These are phyloP conservation scores for Entomyzon cyanotis DNA, from an alignment of 2,113 vertebrate species.

Conservation along the genomic window DNA sequence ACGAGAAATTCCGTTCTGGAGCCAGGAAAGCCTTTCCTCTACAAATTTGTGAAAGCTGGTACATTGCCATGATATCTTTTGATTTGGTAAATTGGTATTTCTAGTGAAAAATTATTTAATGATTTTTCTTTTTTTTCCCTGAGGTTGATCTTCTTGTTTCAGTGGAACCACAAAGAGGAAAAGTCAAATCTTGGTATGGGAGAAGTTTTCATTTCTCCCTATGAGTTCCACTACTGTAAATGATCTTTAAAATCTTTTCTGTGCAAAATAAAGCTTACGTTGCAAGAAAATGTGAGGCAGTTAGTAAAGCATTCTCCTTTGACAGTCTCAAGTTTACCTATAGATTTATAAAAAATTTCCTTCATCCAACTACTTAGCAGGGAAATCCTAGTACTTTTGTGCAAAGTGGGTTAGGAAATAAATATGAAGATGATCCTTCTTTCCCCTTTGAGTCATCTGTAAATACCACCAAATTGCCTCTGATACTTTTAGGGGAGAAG, in stretches of 20 bases:
- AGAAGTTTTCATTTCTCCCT: background rate
- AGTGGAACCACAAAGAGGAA: background rate
- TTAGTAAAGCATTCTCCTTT: background rate
- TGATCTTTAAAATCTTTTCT: background rate
- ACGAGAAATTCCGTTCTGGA: background rate
- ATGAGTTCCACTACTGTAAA: background rate
- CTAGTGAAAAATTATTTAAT: background rate
- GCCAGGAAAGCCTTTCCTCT: background rate
- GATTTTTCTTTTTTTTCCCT: background rate
- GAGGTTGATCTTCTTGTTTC: background rate
- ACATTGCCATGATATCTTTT: background rate
- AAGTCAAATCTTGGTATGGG: background rate
- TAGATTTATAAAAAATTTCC: background rate
- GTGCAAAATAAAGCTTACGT: background rate
- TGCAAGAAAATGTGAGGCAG: background rate
- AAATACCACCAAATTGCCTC: background rate
- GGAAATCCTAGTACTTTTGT: background rate
- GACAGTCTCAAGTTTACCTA: conserved; percentile 16
- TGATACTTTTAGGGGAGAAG: background rate
- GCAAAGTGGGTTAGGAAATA: conserved; percentile 23
- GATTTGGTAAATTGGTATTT: background rate
- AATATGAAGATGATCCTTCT: conserved; percentile 23
- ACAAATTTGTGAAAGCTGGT: background rate
- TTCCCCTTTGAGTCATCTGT: conserved; percentile 2
- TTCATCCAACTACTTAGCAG: background rate